Evolutionary conservation across 2,888 invertebrate genomes (phyloP).

Genomic region (Tenthredo notha): DNA sequence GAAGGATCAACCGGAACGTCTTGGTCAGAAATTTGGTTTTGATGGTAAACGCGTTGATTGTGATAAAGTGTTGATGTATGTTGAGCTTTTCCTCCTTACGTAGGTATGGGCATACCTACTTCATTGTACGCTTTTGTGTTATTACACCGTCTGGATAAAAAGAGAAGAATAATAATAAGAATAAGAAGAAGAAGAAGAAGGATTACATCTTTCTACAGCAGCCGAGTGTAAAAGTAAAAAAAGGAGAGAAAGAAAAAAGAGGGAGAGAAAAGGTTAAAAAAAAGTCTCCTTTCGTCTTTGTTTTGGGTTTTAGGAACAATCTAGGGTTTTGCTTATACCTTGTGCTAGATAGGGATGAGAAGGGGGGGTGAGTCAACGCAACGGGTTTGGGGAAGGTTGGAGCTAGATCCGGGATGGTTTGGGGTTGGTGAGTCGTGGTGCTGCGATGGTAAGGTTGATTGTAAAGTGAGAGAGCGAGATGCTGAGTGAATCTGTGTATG

Average conservation of each 20-base stretch:
- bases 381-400: slow-evolving; percentile 27
- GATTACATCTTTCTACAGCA: not conserved
- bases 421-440: slow-evolving; percentile 57
- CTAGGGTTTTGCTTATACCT: slow-evolving; percentile 49
- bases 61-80: too few relatives aligned
- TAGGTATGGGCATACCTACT: not conserved
- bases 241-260: not conserved
- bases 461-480: slow-evolving; percentile 66
- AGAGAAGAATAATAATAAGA: not conserved
- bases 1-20: too few relatives aligned
- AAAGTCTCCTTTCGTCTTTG: slow-evolving; percentile 42
- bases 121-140: not conserved
- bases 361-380: slow-evolving; percentile 17
- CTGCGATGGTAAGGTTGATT: slow-evolving; percentile 74
- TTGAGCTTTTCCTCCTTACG: too few relatives aligned
- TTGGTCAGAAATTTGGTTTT: too few relatives aligned
- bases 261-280: not conserved
- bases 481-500: slow-evolving; percentile 54
- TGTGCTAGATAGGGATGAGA: not conserved
- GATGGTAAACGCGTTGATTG: too few relatives aligned
- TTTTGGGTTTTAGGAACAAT: slow-evolving; percentile 50
- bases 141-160: not conserved
- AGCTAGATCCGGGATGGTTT: not conserved
- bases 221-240: not conserved
- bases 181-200: not conserved